These are phyloP conservation scores for Erannis defoliaria DNA, from an alignment of 2,888 invertebrate genomes.

Conservation along the genomic window DNA sequence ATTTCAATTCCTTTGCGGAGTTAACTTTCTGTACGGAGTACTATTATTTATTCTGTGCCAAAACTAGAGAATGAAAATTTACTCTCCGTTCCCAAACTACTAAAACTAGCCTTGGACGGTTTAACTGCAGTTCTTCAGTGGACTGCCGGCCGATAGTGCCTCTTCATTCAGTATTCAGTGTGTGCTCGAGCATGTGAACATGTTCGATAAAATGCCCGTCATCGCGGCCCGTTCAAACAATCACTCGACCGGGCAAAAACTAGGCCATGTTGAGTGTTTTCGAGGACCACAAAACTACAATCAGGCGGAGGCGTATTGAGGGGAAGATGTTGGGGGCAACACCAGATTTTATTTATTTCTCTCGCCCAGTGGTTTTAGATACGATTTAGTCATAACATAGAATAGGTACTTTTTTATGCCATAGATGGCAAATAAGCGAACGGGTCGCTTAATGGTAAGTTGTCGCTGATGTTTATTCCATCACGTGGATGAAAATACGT, in stretches of 20 bases:
- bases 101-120: neutral
- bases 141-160: neutral
- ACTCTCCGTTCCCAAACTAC: neutral
- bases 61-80: too few relatives aligned
- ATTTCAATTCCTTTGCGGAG: too few relatives aligned
- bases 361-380: neutral
- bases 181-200: slow-evolving; percentile 19
- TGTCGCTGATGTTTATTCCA: too few relatives aligned
- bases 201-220: slow-evolving; percentile 15
- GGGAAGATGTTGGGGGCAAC: neutral
- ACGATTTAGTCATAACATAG: too few relatives aligned
- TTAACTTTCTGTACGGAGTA: too few relatives aligned
- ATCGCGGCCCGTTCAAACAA: slow-evolving; percentile 26
- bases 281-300: slow-evolving; percentile 42
- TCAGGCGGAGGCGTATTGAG: slow-evolving; percentile 20
- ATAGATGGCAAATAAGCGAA: too few relatives aligned
- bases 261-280: slow-evolving; percentile 52
- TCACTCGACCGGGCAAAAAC: slow-evolving; percentile 42
- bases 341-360: neutral
- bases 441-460: too few relatives aligned
- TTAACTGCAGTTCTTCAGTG: neutral
- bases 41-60: too few relatives aligned
- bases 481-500: too few relatives aligned
- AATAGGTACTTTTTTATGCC: too few relatives aligned
- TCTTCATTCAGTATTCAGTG: slow-evolving; percentile 26